Conservation (phyloP, 1,140 invertebrate genomes). For the Mycetomoellerius zeteki region DNA sequence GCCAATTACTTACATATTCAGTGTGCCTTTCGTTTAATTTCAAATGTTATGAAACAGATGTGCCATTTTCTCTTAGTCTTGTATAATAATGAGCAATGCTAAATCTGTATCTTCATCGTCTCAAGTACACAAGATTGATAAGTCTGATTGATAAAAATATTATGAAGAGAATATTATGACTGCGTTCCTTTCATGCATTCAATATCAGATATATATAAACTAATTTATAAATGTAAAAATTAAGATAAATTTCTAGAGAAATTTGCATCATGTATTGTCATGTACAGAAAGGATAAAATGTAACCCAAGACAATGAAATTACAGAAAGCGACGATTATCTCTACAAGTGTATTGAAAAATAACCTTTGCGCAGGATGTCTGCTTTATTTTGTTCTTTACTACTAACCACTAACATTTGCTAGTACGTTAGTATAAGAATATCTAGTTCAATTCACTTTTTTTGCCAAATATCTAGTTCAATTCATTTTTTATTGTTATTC, state of each 20-base stretch:
- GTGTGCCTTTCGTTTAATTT: slow-evolving; percentile 59
- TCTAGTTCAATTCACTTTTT: slow-evolving; percentile 62
- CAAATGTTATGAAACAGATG: slow-evolving; percentile 70
- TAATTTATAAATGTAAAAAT: background rate
- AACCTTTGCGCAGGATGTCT: slow-evolving; percentile 75
- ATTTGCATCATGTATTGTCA: slow-evolving; percentile 54
- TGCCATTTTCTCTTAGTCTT: slow-evolving; percentile 74
- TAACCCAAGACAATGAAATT: slow-evolving; percentile 69
- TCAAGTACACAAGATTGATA: slow-evolving; percentile 46
- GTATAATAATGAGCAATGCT: slow-evolving; percentile 79
- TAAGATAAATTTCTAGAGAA: background rate
- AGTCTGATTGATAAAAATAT: background rate
- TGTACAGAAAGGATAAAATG: background rate
- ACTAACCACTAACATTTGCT: slow-evolving; percentile 69
- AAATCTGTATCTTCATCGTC: slow-evolving; percentile 71
- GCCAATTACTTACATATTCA: slow-evolving; percentile 72
- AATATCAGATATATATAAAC: background rate
- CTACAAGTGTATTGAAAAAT: slow-evolving; percentile 81
- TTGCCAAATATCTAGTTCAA: slow-evolving; percentile 61
- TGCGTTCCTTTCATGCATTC: background rate
- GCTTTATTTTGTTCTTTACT: slow-evolving; percentile 67
- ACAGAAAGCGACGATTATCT: slow-evolving; percentile 72
- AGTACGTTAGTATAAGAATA: slow-evolving; percentile 69
- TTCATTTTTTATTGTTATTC: slow-evolving; percentile 57
- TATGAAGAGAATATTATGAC: background rate